Evolutionary conservation across 2,888 invertebrate species (phyloP).

Genomic region (Netelia inedita): DNA sequence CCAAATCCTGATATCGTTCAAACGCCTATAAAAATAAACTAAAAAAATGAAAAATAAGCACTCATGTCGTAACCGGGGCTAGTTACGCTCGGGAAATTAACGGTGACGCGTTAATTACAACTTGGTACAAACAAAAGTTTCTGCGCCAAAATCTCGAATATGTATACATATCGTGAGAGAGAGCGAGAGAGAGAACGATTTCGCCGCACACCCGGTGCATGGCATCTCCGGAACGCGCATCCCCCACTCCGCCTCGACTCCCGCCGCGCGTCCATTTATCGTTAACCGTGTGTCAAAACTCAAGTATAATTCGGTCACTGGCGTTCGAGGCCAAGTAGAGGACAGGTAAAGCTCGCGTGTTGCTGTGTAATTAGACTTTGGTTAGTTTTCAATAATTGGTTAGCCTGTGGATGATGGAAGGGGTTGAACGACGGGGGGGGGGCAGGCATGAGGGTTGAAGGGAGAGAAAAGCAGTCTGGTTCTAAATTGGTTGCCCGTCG

Average conservation of each 20-base stretch:
- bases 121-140: slow-evolving; percentile 32
- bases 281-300: slow-evolving; percentile 69
- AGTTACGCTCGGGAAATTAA: background rate
- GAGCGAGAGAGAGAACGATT: slow-evolving; percentile 7
- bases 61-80: background rate
- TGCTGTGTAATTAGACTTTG: slow-evolving; percentile 70
- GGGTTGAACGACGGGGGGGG: background rate
- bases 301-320: slow-evolving; percentile 70
- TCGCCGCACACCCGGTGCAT: slow-evolving; percentile 27
- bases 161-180: background rate
- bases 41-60: no score
- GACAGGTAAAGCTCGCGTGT: slow-evolving; percentile 66
- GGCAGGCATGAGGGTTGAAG: slow-evolving; percentile 19
- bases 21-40: no score
- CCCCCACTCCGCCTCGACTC: background rate
- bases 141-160: background rate
- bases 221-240: background rate
- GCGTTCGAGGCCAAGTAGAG: slow-evolving; percentile 65
- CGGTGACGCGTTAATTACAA: slow-evolving; percentile 45
- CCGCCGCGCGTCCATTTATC: slow-evolving; percentile 56
- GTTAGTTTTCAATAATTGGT: slow-evolving; percentile 71
- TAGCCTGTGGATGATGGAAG: slow-evolving; percentile 46
- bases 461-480: slow-evolving; percentile 64
- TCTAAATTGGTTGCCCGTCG: slow-evolving; percentile 70
- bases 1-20: no score